Base-by-base conservation (phyloP, 2,888 invertebrate species). In the Acleris laterana region DNA sequence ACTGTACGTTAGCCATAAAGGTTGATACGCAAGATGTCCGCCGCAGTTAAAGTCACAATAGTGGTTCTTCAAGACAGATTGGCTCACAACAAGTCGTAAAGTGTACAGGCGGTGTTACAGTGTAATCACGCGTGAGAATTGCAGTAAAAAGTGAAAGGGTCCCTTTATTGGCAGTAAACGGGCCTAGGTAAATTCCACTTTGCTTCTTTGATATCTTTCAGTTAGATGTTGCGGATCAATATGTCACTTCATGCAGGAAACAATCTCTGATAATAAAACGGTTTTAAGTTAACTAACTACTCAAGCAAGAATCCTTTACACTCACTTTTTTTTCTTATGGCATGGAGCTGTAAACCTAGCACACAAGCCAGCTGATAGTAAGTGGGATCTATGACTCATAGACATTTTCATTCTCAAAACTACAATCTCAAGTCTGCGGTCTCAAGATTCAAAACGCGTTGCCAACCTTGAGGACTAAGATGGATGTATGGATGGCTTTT, bases 131-230 rank as follows among this genome's bases (percentile, higher is more conserved):
- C 71, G 76, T 69, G 75, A 72, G 56, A 75, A 75, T 71, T 74
- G 71, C 69, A 70, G 71, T 73, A 73, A 73, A 72, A 71, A 70
- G 69, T 68, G 70, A 76, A 81, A 77, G 74, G 74, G 69, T 71
- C 69, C 20, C 64, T 78, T 78, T 78, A 81, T 75, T 51, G 77
- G 66, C 65, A 69, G 68, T 80, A 79, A 82, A 81, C 78, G 76
- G 73, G 70, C 71, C 71, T 55, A 44, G 58, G 62, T 69, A 63
- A 59, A 44, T 19, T 73, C 71, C 52, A 59, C 71, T 69, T 75
- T 69, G 62, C 66, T 46, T 19, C 20, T 44, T 16, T n/a, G n/a
- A 5, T n/a, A 6, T 44, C n/a, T n/a, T 44, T 44, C n/a, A 44
- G 44, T 6, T 44, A 11, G n/a, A 32, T 9, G 44, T 44, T 5